A percentile compares a stretch with the other conserved stretches of the same genome.
Conservation (phyloP, 1,140 invertebrate species). For the Leptinotarsa undecemlineata region DNA sequence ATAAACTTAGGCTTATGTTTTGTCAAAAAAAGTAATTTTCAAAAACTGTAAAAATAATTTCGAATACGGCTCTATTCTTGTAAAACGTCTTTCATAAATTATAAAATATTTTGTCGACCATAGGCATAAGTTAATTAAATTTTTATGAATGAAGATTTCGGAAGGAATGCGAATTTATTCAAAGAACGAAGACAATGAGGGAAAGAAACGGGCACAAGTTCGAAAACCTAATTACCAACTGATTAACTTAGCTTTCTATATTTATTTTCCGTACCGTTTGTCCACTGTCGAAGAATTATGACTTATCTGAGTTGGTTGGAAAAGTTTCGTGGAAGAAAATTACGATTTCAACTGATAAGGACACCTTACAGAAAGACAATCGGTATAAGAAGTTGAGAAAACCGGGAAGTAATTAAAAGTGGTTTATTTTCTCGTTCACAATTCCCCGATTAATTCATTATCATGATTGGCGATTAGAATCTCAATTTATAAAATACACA, state of each 20-base stretch:
- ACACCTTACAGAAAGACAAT: conserved; percentile 38
- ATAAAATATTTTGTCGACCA: too few species aligned
- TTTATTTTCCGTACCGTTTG: conserved; percentile 28
- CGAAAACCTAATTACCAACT: conserved; percentile 14
- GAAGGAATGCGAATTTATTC: neutral
- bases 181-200: neutral
- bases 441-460: conserved; percentile 55
- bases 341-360: conserved; percentile 24
- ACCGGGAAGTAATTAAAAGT: conserved; percentile 51
- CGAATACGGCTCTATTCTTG: too few species aligned
- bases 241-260: conserved; percentile 15
- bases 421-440: conserved; percentile 47
- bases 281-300: conserved; percentile 28
- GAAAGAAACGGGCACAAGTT: neutral
- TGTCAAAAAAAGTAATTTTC: too few species aligned
- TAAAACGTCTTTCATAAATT: too few species aligned
- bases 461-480: conserved; percentile 55
- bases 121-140: neutral
- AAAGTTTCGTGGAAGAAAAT: conserved; percentile 26
- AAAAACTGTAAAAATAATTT: too few species aligned
- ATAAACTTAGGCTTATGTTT: too few species aligned
- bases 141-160: neutral
- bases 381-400: conserved; percentile 44
- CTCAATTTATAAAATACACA: conserved; percentile 57
- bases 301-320: conserved; percentile 24